These are phyloP conservation scores for Xiphorhynchus erythropygius DNA, from an alignment of 2,797 vertebrate species.

Conservation along the genomic window DNA sequence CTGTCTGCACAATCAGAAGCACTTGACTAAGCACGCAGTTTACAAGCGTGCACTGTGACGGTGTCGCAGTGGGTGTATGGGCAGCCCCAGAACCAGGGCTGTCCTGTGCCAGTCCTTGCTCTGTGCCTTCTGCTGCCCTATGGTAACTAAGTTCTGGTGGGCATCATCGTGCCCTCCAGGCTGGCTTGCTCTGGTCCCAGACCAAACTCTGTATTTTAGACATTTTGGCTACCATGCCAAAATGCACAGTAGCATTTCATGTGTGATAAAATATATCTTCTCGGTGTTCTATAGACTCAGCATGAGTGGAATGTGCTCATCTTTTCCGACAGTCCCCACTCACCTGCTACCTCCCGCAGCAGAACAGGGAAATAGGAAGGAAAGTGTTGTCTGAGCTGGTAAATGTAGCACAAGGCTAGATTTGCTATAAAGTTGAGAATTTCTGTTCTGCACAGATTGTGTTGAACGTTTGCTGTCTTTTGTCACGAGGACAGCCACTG, in stretches of 20 bases:
- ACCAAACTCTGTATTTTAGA: neutral
- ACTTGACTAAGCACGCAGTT: neutral
- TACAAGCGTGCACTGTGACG: neutral
- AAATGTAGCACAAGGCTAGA: neutral
- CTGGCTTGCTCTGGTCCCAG: neutral
- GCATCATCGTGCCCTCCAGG: accelerated
- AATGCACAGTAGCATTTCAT: neutral
- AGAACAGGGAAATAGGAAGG: neutral
- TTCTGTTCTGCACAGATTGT: neutral
- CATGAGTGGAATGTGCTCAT: neutral
- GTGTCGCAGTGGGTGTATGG: accelerated
- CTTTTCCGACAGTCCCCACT: neutral
- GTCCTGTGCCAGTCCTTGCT: neutral
- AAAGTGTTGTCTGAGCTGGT: neutral
- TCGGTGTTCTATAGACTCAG: neutral
- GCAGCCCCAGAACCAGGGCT: accelerated
- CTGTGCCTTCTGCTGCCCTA: accelerated
- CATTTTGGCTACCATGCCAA: neutral
- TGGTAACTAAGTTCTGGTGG: neutral
- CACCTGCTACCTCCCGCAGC: neutral
- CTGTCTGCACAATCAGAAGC: neutral
- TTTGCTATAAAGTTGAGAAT: neutral
- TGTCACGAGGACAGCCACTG: neutral
- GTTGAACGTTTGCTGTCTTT: neutral
- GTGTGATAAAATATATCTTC: neutral